Evolutionary conservation across 2,113 vertebrate genomes (phyloP), one percentile per base, ranked within the genome.

Genomic region (Lophotis ruficrista): DNA sequence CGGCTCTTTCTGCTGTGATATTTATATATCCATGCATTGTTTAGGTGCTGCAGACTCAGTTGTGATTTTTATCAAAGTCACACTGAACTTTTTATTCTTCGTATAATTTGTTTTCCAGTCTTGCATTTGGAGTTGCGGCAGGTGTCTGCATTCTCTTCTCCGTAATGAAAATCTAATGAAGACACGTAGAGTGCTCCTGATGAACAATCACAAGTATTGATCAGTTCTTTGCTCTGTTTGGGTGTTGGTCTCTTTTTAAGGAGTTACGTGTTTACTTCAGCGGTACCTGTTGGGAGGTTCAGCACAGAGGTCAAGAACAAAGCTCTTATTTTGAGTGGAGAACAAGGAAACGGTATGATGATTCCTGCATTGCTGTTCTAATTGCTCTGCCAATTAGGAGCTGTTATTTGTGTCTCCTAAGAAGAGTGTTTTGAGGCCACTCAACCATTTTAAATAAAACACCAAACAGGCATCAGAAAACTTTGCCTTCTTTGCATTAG

Each of bases 11-110:
- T 64, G 33, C 68, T 53, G n/a, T 9, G 57, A 14, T 6, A 15
- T 5, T 6, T 11, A 2, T 11, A 2, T 19, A 1, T 8, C 17
- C 24, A 1, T 15, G 70, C 33, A 7, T 18, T 35, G 35, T 18
- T 61, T 24, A 13, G 75, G 54, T 11, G 31, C 66, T 77, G 71
- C 43, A 56, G 28, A 7, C 79, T 69, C 24, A 0, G 4, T 3
- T 16, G 2, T 50, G 41, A 9, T 33, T 64, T 51, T 6, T 30
- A 61, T 51, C 75, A 45, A 51, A 62, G 60, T 79, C 72, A 15
- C 51, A 11, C 8, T 37, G 70, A 89, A 22, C 53, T 79, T 78
- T 22, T 57, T 15, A 3, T 62, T 69, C 62, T 35, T 21, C 16
- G 8, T 7, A 33, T 58, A 18, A 38, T 53, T 84, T 37, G 56